These are phyloP conservation scores for Ichneumon xanthorius DNA, from an alignment of 2,888 invertebrate genomes.

Conservation along the genomic window DNA sequence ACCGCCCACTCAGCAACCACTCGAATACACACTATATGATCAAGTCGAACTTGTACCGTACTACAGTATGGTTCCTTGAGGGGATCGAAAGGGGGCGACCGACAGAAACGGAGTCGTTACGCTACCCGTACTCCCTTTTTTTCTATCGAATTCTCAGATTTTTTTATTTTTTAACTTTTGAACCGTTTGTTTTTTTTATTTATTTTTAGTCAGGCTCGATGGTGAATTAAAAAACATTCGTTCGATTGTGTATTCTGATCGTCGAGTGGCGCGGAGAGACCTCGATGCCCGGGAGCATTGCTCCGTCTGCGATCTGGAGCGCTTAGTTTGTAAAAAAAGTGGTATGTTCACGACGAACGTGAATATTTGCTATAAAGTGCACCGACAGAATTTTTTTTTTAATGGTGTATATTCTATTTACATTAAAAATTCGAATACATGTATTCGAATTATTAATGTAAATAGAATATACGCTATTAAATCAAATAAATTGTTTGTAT, in stretches of 20 bases:
- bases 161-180: background rate
- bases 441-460: background rate
- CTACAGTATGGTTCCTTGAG: conserved; percentile 32
- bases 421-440: background rate
- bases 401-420: background rate
- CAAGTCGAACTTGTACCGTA: conserved; percentile 67
- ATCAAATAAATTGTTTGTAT: background rate
- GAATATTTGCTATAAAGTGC: background rate
- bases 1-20: conserved; percentile 73
- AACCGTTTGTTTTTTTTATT: background rate
- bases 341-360: background rate
- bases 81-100: conserved; percentile 45
- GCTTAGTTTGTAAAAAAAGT: background rate
- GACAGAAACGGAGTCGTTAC: conserved; percentile 47
- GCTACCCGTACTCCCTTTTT: background rate
- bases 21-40: conserved; percentile 67
- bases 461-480: background rate
- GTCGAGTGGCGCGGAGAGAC: conserved; percentile 14
- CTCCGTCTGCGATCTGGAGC: background rate
- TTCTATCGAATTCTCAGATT: background rate
- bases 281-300: conserved; percentile 36
- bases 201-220: background rate
- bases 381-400: background rate
- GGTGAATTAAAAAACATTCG: background rate
- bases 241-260: background rate